Evolutionary conservation across 2,113 vertebrate genomes (phyloP).

Genomic region (Rhinolophus ferrumequinum): DNA sequence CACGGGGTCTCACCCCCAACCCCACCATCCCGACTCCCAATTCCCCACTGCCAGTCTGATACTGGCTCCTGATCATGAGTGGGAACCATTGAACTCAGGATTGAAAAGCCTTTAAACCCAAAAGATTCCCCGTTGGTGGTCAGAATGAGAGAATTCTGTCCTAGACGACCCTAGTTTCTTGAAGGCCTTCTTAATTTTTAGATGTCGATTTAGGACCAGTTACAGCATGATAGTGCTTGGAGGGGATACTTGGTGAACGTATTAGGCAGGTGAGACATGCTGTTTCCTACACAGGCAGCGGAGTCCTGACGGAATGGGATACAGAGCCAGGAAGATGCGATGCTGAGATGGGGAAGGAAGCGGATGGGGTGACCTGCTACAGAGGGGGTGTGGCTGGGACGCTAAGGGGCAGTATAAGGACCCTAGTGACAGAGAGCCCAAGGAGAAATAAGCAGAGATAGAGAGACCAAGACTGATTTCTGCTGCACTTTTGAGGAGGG

Average conservation of each 20-base stretch:
- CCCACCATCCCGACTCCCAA: fast-evolving
- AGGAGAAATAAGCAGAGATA: background rate
- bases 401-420: background rate
- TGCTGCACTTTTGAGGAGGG: background rate
- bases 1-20: too few species aligned
- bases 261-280: background rate
- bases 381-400: background rate
- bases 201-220: background rate
- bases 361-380: background rate
- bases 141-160: background rate
- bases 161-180: background rate
- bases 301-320: background rate
- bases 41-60: background rate
- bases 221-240: background rate
- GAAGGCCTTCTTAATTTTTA: background rate
- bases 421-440: background rate
- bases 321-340: background rate
- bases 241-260: background rate
- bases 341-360: background rate
- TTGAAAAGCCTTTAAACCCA: background rate
- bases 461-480: background rate
- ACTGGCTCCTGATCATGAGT: background rate
- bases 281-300: background rate
- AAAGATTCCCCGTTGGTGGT: background rate
- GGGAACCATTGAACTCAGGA: background rate